A percentile compares a stretch with the other conserved stretches of the same genome.
Evolutionary conservation across 2,888 invertebrate species (phyloP).

Genomic region (Caenorhabditis sp.): DNA sequence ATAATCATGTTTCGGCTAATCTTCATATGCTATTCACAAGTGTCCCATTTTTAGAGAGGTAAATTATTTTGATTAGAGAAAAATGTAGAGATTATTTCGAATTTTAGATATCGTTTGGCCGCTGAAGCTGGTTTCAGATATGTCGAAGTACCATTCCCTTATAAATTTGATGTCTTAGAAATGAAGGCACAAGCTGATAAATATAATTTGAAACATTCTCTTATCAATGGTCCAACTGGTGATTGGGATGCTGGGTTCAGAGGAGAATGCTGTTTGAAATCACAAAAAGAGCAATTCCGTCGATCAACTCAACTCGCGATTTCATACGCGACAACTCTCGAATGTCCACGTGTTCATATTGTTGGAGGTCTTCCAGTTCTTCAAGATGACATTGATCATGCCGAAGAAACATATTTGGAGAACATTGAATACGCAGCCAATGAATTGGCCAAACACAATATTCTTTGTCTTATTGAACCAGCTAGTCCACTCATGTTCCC

Average conservation of each 20-base stretch:
- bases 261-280: constrained; percentile 55
- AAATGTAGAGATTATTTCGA: not conserved
- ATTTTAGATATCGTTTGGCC: constrained; percentile 79
- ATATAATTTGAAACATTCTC: constrained; percentile 81
- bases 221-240: constrained; percentile 83
- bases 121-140: constrained; percentile 85
- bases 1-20: constrained; percentile 55
- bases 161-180: constrained; percentile 78
- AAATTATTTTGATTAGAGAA: not conserved
- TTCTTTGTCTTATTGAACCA: constrained; percentile 80
- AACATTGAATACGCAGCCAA: constrained; percentile 83
- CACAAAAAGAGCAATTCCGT: constrained; percentile 41
- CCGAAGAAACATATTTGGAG: constrained; percentile 78
- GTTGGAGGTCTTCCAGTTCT: constrained; percentile 79
- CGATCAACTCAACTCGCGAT: constrained; percentile 52
- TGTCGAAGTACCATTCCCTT: constrained; percentile 87
- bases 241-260: constrained; percentile 47
- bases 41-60: constrained; percentile 56
- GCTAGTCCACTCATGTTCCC: constrained; percentile 86
- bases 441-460: constrained; percentile 75
- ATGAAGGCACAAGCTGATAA: constrained; percentile 79
- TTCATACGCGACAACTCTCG: constrained; percentile 57
- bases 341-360: constrained; percentile 79
- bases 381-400: constrained; percentile 72
- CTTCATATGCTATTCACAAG: constrained; percentile 57